A percentile compares a stretch with the other conserved stretches of the same genome.
Conservation (phyloP, 2,797 vertebrate species). For the Synaphobranchus kaupii region DNA sequence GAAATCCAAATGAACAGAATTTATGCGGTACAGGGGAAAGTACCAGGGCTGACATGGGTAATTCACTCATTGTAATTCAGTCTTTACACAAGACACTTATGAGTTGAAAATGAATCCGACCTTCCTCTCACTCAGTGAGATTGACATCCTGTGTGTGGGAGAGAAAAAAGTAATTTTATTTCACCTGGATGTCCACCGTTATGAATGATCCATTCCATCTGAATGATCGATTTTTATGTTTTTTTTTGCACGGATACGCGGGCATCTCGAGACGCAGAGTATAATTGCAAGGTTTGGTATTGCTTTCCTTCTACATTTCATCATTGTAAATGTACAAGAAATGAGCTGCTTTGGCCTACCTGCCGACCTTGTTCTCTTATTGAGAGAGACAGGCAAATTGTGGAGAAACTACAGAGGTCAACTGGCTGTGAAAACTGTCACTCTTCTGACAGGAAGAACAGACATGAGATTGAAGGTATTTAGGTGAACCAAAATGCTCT, state of each 20-base stretch:
- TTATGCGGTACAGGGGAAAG: not conserved
- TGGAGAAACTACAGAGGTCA: not conserved
- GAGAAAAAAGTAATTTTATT: not conserved
- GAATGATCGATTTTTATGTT: not conserved
- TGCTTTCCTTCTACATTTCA: not conserved
- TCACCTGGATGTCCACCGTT: not conserved
- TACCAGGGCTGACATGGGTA: not conserved
- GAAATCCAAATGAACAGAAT: not conserved
- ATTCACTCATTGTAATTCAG: constrained; percentile 9
- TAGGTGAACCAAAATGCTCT: not conserved
- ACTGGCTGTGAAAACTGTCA: not conserved
- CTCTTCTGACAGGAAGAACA: not conserved
- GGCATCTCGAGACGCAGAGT: not conserved
- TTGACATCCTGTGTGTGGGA: not conserved
- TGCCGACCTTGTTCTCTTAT: not conserved
- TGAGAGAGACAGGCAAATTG: not conserved
- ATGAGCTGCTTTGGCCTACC: not conserved
- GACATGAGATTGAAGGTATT: not conserved
- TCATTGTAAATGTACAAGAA: not conserved
- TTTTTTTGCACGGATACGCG: not conserved
- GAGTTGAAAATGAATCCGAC: not conserved
- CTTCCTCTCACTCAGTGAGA: not conserved
- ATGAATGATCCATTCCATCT: not conserved
- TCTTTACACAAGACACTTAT: not conserved
- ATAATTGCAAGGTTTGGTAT: not conserved